These are phyloP conservation scores for Drosophila miranda DNA, from an alignment of 1,140 invertebrate genomes.

Conservation along the genomic window DNA sequence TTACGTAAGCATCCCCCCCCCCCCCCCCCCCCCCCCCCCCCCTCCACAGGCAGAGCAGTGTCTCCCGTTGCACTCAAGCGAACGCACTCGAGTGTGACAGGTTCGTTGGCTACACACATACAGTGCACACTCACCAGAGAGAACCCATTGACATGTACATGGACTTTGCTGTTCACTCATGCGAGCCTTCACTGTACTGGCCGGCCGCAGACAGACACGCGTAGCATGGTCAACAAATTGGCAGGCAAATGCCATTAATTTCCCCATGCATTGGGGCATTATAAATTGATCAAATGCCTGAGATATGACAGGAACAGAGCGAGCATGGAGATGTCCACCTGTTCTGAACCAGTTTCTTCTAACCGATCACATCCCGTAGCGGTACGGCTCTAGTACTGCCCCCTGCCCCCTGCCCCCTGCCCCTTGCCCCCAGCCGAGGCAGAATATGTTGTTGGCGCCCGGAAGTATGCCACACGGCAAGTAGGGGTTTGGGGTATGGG, in stretches of 20 bases:
- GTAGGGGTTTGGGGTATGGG: too few relatives aligned
- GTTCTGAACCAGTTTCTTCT: conserved; percentile 34
- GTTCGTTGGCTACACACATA: conserved; percentile 45
- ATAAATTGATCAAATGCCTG: conserved; percentile 40
- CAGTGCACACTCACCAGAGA: not conserved
- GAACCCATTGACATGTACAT: not conserved
- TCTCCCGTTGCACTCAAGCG: conserved; percentile 28
- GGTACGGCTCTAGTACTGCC: not conserved
- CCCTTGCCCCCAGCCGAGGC: not conserved
- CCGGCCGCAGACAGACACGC: too few relatives aligned
- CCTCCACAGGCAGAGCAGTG: too few relatives aligned
- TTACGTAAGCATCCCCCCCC: conserved; percentile 42
- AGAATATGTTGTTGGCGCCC: conserved; percentile 25
- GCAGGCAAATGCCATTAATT: conserved; percentile 57
- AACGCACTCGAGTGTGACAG: conserved; percentile 59
- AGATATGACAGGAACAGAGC: conserved; percentile 13
- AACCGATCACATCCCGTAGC: conserved; percentile 14
- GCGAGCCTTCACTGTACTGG: too few relatives aligned
- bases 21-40: not conserved
- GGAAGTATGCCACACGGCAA: conserved; percentile 51
- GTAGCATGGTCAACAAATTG: conserved; percentile 39
- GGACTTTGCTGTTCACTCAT: conserved; percentile 8
- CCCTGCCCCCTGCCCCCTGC: too few relatives aligned
- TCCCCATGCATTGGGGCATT: conserved; percentile 21
- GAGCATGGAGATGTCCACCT: conserved; percentile 3